Evolutionary conservation across 2,888 invertebrate species (phyloP).

Genomic region (Tipula helvola): DNA sequence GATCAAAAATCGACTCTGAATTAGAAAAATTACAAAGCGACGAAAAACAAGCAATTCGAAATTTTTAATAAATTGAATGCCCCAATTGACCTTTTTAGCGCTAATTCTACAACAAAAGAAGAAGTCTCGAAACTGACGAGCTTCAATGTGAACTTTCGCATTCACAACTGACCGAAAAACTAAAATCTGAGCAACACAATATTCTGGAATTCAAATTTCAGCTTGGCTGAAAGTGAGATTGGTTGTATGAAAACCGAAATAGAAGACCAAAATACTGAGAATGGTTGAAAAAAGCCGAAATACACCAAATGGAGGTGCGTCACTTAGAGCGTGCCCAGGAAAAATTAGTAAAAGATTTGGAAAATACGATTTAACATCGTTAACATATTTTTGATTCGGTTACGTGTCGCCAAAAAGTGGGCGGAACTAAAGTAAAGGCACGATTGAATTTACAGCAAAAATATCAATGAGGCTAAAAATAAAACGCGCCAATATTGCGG

Average conservation of each 20-base stretch:
- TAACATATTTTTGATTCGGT: constrained; percentile 49
- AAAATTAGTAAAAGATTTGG: constrained; percentile 44
- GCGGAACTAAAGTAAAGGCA: constrained; percentile 36
- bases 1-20: constrained; percentile 55
- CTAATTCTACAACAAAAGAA: constrained; percentile 43
- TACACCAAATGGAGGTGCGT: constrained; percentile 60
- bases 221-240: constrained; percentile 65
- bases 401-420: constrained; percentile 41
- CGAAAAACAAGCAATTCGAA: constrained; percentile 43
- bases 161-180: constrained; percentile 37
- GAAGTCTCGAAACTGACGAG: constrained; percentile 41
- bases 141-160: constrained; percentile 42
- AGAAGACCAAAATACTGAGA: constrained; percentile 55
- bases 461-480: constrained; percentile 43
- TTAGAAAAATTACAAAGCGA: constrained; percentile 44
- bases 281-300: constrained; percentile 67
- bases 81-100: constrained; percentile 44
- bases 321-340: constrained; percentile 31
- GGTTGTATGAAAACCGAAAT: constrained; percentile 41
- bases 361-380: constrained; percentile 48
- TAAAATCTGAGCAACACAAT: constrained; percentile 27
- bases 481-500: constrained; percentile 39
- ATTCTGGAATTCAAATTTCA: constrained; percentile 32
- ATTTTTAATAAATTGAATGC: constrained; percentile 48
- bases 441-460: constrained; percentile 42